A percentile compares a stretch with the other conserved stretches of the same genome.
phyloP scores from a whole-genome alignment of 1,140 invertebrate species.

The Anoplolepis gracilipes region DNA sequence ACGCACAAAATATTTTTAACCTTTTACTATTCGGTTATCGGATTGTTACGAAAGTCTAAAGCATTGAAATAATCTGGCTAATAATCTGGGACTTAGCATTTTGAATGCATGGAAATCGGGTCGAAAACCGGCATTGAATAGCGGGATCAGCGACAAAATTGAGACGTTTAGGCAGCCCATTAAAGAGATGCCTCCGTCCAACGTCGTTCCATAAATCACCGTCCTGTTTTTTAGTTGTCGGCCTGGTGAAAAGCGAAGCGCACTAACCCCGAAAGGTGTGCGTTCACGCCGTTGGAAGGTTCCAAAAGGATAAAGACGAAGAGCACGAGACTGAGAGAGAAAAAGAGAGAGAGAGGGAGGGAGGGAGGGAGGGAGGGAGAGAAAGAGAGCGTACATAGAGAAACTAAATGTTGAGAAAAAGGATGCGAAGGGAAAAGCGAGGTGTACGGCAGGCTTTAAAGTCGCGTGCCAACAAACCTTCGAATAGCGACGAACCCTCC shows the following conservation, averaged over 20 bases:
- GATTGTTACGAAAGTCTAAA: background rate
- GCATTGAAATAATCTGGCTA: conserved; percentile 7
- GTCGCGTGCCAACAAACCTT: conserved; percentile 72
- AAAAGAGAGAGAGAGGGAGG: background rate
- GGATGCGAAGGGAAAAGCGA: background rate
- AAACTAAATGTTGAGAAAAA: background rate
- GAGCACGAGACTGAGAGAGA: background rate
- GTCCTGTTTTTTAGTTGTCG: conserved; percentile 62
- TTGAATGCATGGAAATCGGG: background rate
- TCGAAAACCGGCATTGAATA: conserved; percentile 15
- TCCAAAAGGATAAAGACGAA: conserved; percentile 33
- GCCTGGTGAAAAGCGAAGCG: conserved; percentile 51
- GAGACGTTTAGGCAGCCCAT: conserved; percentile 68
- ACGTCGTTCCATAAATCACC: conserved; percentile 69
- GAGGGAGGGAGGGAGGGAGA: background rate
- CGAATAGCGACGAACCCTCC: conserved; percentile 67
- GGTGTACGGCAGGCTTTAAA: conserved; percentile 26
- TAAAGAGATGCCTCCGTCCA: conserved; percentile 58
- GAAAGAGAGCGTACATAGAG: background rate
- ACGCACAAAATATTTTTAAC: background rate
- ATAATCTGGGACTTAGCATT: conserved; percentile 18
- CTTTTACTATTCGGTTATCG: conserved; percentile 2
- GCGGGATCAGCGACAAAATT: conserved; percentile 60
- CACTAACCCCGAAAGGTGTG: conserved; percentile 72
- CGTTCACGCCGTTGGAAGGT: conserved; percentile 33